Conservation (phyloP, 2,797 vertebrate genomes). For the Amniataba percoides region DNA sequence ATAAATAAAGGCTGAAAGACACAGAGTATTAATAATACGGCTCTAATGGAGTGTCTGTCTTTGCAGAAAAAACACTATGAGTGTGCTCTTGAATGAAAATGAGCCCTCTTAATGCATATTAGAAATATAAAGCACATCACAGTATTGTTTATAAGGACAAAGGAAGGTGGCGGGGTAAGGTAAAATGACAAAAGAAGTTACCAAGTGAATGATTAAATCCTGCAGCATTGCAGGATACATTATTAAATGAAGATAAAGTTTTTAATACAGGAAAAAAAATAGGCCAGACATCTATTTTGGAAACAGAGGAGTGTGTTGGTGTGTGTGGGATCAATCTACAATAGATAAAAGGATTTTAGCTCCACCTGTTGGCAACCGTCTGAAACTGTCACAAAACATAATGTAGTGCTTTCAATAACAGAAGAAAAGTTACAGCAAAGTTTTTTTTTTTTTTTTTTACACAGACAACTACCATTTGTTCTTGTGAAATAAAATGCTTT, state of each 20-base stretch:
- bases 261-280: conserved; percentile 28
- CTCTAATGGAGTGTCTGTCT: conserved; percentile 44
- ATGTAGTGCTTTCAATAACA: neutral
- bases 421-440: neutral
- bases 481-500: conserved; percentile 2
- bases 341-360: conserved; percentile 41
- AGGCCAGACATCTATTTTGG: conserved; percentile 49
- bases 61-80: conserved; percentile 31
- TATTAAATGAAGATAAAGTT: neutral
- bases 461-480: neutral
- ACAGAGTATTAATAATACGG: conserved; percentile 35
- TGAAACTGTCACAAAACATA: conserved; percentile 3
- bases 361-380: conserved; percentile 61
- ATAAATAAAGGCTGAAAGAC: conserved; percentile 36
- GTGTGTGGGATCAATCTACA: conserved; percentile 1
- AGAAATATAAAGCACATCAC: conserved; percentile 16
- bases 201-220: conserved; percentile 18
- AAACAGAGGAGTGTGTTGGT: conserved; percentile 5
- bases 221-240: conserved; percentile 15
- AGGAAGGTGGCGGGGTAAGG: neutral
- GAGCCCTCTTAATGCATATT: conserved; percentile 21
- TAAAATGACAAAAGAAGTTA: conserved; percentile 20
- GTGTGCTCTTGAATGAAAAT: conserved; percentile 45
- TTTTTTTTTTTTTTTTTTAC: conserved; percentile 6
- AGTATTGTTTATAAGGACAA: conserved; percentile 14